Conservation (phyloP, 1,140 invertebrate species). For the Ectropis grisescens region DNA sequence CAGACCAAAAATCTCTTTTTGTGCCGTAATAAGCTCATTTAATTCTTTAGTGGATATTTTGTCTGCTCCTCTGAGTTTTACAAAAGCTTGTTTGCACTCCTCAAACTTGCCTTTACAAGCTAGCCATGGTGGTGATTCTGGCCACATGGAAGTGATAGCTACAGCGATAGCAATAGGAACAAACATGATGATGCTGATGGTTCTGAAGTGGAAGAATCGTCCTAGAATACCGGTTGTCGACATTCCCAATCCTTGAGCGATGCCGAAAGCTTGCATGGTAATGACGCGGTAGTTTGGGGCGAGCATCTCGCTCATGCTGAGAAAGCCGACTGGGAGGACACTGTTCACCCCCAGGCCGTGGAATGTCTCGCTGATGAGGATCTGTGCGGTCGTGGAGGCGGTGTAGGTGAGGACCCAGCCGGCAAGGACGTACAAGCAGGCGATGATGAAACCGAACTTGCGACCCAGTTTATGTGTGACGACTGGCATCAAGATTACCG, state of each 20-base stretch:
- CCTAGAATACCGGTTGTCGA: not conserved
- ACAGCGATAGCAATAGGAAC: not conserved
- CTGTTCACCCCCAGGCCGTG: not conserved
- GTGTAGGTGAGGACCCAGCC: not conserved
- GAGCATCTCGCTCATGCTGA: not conserved
- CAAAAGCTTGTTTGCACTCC: conserved; percentile 2
- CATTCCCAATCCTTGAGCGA: not conserved
- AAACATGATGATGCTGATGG: not conserved
- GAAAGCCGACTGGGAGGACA: not conserved
- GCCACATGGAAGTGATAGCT: not conserved
- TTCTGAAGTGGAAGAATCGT: not conserved
- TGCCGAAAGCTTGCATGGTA: not conserved
- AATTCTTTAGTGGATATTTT: conserved; percentile 1
- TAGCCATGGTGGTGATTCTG: conserved; percentile 5
- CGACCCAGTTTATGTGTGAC: not conserved
- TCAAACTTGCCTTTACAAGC: conserved; percentile 7
- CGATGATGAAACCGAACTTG: not conserved
- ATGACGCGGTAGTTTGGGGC: not conserved
- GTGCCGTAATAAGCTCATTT: conserved; percentile 2
- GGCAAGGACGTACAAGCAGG: not conserved
- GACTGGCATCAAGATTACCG: not conserved
- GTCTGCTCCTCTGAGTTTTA: conserved; percentile 2
- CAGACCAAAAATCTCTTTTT: not conserved
- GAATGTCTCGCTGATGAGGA: not conserved
- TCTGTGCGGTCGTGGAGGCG: not conserved